phyloP scores from a whole-genome alignment of 2,888 invertebrate genomes.

The Caenorhabditis becei region DNA sequence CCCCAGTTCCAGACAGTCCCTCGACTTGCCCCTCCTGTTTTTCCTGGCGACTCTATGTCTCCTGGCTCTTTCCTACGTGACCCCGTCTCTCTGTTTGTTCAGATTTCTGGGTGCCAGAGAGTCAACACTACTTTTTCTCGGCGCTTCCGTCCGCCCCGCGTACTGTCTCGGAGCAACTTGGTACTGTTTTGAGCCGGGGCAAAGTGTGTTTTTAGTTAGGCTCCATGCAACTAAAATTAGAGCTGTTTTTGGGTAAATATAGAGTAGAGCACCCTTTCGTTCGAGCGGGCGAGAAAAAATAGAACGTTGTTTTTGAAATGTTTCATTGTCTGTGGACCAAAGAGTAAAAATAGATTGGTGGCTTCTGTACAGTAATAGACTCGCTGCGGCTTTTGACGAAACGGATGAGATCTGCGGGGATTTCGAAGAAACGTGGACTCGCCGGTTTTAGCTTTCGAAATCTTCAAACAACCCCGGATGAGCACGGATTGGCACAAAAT shows the following conservation, averaged over 20 bases:
- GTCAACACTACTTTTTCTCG: constrained; percentile 37
- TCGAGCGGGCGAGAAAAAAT: constrained; percentile 27
- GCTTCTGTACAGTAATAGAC: no score
- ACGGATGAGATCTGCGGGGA: no score
- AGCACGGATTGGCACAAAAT: not conserved
- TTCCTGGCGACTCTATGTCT: constrained; percentile 12
- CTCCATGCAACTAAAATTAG: constrained; percentile 51
- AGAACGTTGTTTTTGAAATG: constrained; percentile 49
- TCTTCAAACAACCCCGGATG: not conserved
- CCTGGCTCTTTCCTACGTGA: not conserved
- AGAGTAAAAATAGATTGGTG: constrained; percentile 27
- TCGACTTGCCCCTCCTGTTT: constrained; percentile 24
- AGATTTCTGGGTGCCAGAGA: constrained; percentile 52
- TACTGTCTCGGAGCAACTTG: constrained; percentile 37
- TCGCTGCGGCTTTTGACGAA: no score
- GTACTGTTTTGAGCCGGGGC: constrained; percentile 38
- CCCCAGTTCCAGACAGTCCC: constrained; percentile 28
- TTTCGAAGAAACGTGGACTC: no score
- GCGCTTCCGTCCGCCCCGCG: constrained; percentile 34
- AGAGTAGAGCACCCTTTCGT: constrained; percentile 6
- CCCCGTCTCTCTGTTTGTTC: constrained; percentile 32
- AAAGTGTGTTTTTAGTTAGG: constrained; percentile 54
- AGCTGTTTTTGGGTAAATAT: constrained; percentile 58
- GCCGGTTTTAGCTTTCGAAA: no score
- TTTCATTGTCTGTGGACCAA: constrained; percentile 42